Base-by-base conservation (phyloP, 2,888 invertebrate species). In the Idaea aversata region DNA sequence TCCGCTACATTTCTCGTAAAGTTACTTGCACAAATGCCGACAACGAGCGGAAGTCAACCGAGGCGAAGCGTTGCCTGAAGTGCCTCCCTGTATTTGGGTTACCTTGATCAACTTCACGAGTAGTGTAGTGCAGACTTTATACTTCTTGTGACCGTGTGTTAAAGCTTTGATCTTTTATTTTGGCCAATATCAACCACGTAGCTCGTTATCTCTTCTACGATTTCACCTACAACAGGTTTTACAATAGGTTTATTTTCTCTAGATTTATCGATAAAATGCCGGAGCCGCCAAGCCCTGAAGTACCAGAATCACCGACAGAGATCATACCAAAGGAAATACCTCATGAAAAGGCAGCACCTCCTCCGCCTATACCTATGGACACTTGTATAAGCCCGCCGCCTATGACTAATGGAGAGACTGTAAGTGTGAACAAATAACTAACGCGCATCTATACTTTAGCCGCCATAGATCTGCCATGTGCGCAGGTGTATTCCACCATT, bases 381-480 rank as follows among this genome's bases (percentile, higher is more conserved):
- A 88, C 88, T 0, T 92, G 92, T 70, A 81, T 87, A 62, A 93
- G 92, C 66, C 92, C 92, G 0, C 90, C 91, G 67, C 90, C 87
- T 0, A 78, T 79, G 67, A 80, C 85, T 72, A 91, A 92, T 61
- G 92, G 91, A 5, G 92, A 93, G 1, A 85, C 81, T 61, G 91
- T 91, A 72, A 88, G 88, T 80, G n/a, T n/a, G 1, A 15, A 57
- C 25, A 25, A 25, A 1, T 25, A 25, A 25, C 25, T 25, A 25
- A 3, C 25, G 2, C 25, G 25, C 25, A 25, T 25, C 25, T 25
- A 25, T 25, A n/a, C n/a, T n/a, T n/a, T n/a, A 25, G 25, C 1
- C 1, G 25, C 25, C 25, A 25, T 25, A 25, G 25, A 25, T 25
- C 25, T 25, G 25, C 25, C 3, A 25, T 25, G 3, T n/a, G n/a